Evolutionary conservation across 1,140 invertebrate genomes (phyloP).

Genomic region (Streblospio benedicti): DNA sequence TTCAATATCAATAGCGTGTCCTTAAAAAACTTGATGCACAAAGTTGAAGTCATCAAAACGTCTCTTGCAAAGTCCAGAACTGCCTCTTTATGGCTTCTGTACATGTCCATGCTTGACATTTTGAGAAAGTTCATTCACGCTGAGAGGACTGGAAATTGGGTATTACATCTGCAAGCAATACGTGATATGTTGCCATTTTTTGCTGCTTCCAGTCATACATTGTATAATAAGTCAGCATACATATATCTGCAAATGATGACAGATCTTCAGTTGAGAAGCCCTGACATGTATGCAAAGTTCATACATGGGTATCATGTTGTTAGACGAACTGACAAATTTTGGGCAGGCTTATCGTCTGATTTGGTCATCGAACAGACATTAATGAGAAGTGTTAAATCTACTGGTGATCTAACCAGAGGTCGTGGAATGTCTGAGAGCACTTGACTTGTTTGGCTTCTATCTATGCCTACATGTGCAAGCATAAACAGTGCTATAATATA

Average conservation of each 20-base stretch:
- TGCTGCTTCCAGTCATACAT: background rate
- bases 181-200: constrained; percentile 4
- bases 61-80: constrained; percentile 16
- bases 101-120: constrained; percentile 30
- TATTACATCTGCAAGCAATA: constrained; percentile 26
- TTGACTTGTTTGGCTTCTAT: background rate
- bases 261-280: background rate
- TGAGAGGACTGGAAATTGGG: constrained; percentile 39
- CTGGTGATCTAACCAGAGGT: constrained; percentile 3
- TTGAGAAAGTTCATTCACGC: constrained; percentile 40
- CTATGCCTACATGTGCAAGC: background rate
- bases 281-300: background rate
- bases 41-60: too few species aligned
- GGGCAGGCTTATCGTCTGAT: constrained; percentile 2
- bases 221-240: background rate
- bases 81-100: constrained; percentile 22
- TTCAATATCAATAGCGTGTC: too few species aligned
- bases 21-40: too few species aligned
- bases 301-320: background rate
- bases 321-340: background rate
- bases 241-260: constrained; percentile 3
- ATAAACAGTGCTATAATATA: background rate
- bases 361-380: constrained; percentile 2
- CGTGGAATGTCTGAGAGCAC: background rate
- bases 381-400: constrained; percentile 2